Conservation (phyloP, 2,888 invertebrate species). For the Andrena trimmerana region DNA sequence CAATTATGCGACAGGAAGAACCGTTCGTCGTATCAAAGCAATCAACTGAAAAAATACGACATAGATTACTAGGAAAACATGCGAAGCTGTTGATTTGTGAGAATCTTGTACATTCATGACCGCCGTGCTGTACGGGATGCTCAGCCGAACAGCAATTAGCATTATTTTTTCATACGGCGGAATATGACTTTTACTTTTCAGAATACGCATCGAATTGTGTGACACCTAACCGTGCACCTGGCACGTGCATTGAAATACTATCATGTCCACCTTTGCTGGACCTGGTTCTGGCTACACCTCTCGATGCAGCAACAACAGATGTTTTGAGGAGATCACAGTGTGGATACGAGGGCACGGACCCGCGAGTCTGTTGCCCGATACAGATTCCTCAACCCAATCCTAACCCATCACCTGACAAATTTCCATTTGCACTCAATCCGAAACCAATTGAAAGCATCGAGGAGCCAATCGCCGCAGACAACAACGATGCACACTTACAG, state of each 20-base stretch:
- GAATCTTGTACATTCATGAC: conserved; percentile 2
- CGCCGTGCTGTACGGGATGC: neutral
- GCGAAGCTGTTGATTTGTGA: neutral
- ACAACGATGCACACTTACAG: neutral
- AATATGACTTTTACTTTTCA: conserved; percentile 19
- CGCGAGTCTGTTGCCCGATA: conserved; percentile 87
- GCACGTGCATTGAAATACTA: conserved; percentile 86
- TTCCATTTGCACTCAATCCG: no score
- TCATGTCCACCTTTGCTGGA: conserved; percentile 84
- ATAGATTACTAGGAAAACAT: neutral
- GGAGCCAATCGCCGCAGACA: neutral
- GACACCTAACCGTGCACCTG: conserved; percentile 84
- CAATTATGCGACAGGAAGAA: neutral
- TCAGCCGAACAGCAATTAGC: neutral
- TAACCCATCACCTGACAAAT: no score
- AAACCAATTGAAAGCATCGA: no score
- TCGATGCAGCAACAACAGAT: conserved; percentile 82
- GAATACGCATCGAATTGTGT: conserved; percentile 77
- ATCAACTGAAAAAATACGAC: neutral
- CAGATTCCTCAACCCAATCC: neutral
- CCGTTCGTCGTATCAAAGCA: neutral
- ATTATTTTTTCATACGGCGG: neutral
- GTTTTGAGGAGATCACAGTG: conserved; percentile 89
- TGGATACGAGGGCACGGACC: conserved; percentile 87
- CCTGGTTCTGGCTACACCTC: conserved; percentile 84